Percentiles rank a stretch among this genome's conserved stretches.
These are phyloP conservation scores for Diadumene lineata DNA, from an alignment of 92 coral and sea anemone species.

Conservation along the genomic window DNA sequence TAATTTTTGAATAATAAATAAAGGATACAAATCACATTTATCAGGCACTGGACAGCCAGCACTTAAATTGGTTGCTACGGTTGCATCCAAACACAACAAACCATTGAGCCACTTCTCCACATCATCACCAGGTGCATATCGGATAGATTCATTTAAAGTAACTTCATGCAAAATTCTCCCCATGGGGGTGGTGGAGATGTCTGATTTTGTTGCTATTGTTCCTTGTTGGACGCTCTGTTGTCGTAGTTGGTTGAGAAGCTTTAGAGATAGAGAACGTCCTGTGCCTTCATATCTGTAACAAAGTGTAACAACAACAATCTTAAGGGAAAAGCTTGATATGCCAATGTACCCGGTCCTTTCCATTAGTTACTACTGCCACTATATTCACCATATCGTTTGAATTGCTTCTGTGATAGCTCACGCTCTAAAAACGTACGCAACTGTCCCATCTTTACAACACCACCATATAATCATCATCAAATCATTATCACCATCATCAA, in stretches of 20 bases:
- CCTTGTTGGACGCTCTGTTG: slow-evolving; percentile 73
- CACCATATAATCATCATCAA: background rate
- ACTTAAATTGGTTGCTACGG: slow-evolving; percentile 73
- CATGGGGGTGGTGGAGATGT: slow-evolving; percentile 46
- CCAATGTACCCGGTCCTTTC: too few species aligned
- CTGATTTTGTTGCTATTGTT: slow-evolving; percentile 38
- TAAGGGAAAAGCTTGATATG: background rate
- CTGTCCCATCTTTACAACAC: too few species aligned
- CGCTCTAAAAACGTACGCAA: too few species aligned
- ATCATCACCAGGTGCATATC: slow-evolving; percentile 89
- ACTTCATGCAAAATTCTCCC: slow-evolving; percentile 86
- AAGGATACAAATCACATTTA: slow-evolving; percentile 96
- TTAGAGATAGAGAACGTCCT: slow-evolving; percentile 88
- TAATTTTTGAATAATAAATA: too few species aligned
- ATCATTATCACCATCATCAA: background rate
- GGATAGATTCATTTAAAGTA: slow-evolving; percentile 84
- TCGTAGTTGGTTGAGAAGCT: slow-evolving; percentile 87
- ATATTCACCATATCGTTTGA: too few species aligned
- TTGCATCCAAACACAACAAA: slow-evolving; percentile 90
- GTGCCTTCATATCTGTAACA: slow-evolving; percentile 83
- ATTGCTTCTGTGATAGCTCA: too few species aligned
- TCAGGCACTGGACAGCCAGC: slow-evolving; percentile 97
- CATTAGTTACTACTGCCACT: too few species aligned
- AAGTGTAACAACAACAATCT: background rate
- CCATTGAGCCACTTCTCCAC: slow-evolving; percentile 90